Conservation (phyloP, 2,113 vertebrate species). For the Colius striatus region DNA sequence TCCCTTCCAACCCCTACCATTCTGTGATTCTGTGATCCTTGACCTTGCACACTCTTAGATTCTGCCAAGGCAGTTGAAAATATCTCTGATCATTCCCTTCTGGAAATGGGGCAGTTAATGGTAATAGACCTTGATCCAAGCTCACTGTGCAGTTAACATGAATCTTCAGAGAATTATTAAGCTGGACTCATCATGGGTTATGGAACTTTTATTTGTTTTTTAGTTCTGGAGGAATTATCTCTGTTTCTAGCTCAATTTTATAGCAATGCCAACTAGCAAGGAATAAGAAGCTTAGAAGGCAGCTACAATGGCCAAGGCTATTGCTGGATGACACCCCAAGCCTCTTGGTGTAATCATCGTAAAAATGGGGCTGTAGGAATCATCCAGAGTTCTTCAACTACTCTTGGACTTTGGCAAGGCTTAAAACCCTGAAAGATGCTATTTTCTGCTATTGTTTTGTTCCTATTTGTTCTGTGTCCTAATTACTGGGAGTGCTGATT, state of each 20-base stretch:
- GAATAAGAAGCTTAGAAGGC: not conserved
- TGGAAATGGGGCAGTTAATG: not conserved
- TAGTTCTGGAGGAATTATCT: not conserved
- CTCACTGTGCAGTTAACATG: not conserved
- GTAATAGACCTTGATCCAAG: not conserved
- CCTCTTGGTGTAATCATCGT: not conserved
- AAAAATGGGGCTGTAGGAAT: not conserved
- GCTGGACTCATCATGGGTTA: not conserved
- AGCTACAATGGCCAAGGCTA: not conserved
- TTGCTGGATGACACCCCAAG: not conserved
- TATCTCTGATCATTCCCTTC: not conserved
- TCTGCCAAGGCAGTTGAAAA: constrained; percentile 44
- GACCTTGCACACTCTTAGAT: constrained; percentile 66
- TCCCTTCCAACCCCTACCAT: no score
- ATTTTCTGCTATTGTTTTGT: not conserved
- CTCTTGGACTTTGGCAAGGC: not conserved
- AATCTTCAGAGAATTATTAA: not conserved
- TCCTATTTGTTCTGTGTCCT: not conserved
- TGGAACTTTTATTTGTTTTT: not conserved
- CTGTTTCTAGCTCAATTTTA: not conserved
- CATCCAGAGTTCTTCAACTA: not conserved
- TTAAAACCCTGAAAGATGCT: not conserved
- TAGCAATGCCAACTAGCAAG: not conserved
- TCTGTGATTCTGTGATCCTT: not conserved
- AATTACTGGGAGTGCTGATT: not conserved